A percentile compares a stretch with the other conserved stretches of the same genome.
Conservation (phyloP, 2,113 vertebrate species). For the Siphamia tubifer region DNA sequence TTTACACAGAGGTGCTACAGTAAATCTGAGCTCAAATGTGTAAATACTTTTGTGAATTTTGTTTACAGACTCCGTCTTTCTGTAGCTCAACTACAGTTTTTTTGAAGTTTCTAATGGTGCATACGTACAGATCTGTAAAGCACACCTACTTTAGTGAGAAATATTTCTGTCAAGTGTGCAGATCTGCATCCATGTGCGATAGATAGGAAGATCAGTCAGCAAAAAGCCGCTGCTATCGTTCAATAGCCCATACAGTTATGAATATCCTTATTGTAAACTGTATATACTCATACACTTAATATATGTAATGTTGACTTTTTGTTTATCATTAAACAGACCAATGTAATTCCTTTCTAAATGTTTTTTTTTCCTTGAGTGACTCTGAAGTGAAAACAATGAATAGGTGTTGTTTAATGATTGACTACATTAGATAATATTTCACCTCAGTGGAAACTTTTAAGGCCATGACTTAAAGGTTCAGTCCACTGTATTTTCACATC, state of each 20-base stretch:
- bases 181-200: constrained; percentile 1
- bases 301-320: background rate
- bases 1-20: background rate
- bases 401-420: constrained; percentile 22
- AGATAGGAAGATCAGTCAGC: background rate
- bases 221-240: constrained; percentile 5
- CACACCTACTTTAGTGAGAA: background rate
- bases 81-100: constrained; percentile 66
- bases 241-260: background rate
- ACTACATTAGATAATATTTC: background rate
- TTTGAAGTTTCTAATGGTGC: constrained; percentile 68
- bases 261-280: constrained; percentile 11
- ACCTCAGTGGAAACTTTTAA: background rate
- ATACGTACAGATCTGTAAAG: background rate
- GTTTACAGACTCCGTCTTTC: constrained; percentile 66
- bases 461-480: background rate
- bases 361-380: constrained; percentile 16
- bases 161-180: background rate
- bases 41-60: constrained; percentile 12
- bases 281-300: constrained; percentile 4
- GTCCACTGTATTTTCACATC: background rate
- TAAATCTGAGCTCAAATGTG: background rate
- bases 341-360: background rate
- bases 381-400: constrained; percentile 23
- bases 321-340: constrained; percentile 54